Evolutionary conservation across 2,888 invertebrate species (phyloP).

Genomic region (Drosophila imparisetae): DNA sequence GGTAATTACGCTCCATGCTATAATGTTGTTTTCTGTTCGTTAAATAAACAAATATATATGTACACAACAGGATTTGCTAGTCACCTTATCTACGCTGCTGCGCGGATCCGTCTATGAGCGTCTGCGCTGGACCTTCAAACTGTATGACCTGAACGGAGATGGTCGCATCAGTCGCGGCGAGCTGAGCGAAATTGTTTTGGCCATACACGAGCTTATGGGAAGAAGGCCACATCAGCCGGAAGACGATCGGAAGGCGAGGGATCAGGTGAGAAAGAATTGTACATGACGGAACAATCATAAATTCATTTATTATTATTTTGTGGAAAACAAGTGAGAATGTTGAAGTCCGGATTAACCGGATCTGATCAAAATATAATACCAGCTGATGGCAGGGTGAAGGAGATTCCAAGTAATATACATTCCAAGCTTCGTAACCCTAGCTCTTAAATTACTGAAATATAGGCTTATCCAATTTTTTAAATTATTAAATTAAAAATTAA

Average conservation of each 20-base stretch:
- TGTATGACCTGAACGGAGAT: slow-evolving; percentile 98
- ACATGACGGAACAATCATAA: not conserved
- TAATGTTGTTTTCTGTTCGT: not conserved
- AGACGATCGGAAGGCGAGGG: slow-evolving; percentile 93
- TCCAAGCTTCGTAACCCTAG: not conserved
- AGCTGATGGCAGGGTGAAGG: not conserved
- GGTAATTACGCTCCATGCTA: slow-evolving; percentile 87
- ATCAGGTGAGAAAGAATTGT: slow-evolving; percentile 86
- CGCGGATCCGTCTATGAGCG: slow-evolving; percentile 97
- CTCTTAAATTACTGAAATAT: not conserved
- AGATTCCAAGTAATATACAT: not conserved
- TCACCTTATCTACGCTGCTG: slow-evolving; percentile 95
- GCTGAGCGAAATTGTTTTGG: slow-evolving; percentile 93
- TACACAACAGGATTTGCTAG: slow-evolving; percentile 92
- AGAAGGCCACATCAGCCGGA: slow-evolving; percentile 90
- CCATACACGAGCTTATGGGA: slow-evolving; percentile 96
- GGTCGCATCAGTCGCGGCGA: slow-evolving; percentile 97
- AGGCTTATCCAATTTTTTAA: not conserved
- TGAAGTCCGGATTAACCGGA: not conserved
- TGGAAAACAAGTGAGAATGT: not conserved
- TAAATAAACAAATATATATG: slow-evolving; percentile 6
- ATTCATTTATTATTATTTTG: not conserved
- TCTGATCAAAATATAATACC: not conserved
- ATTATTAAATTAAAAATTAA: too few relatives aligned
- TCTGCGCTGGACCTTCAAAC: slow-evolving; percentile 97